A percentile compares a stretch with the other conserved stretches of the same genome.
phyloP scores from a whole-genome alignment of 2,113 vertebrate genomes.

The Gopherus flavomarginatus region DNA sequence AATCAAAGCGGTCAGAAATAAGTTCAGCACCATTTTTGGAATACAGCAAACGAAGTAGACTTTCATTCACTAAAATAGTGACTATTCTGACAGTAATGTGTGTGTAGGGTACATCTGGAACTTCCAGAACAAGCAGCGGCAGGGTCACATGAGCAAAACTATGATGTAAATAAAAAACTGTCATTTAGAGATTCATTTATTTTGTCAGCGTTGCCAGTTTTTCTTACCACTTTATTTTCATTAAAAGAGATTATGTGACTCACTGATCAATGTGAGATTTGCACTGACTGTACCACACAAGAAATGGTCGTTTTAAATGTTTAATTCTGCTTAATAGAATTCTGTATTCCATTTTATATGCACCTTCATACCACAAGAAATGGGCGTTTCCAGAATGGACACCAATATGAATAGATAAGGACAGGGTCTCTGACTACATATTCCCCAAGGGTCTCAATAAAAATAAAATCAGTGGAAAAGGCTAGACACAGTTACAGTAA shows the following conservation, averaged over 20 bases:
- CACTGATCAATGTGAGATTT: not conserved
- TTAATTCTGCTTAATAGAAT: not conserved
- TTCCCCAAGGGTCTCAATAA: not conserved
- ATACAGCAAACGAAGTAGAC: not conserved
- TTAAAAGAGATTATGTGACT: not conserved
- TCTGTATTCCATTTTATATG: not conserved
- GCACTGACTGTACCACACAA: not conserved
- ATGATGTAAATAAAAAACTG: not conserved
- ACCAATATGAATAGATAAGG: not conserved
- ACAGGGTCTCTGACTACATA: not conserved
- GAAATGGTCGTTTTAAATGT: not conserved
- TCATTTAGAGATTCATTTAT: not conserved
- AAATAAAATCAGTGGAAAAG: not conserved
- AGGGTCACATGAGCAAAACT: not conserved
- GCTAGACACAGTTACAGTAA: not conserved
- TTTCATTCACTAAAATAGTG: not conserved
- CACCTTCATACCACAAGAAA: not conserved
- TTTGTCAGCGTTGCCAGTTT: not conserved
- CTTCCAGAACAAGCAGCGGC: not conserved
- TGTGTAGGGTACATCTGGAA: not conserved
- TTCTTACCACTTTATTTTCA: not conserved
- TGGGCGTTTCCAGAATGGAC: not conserved
- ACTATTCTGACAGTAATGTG: not conserved
- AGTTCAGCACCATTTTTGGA: not conserved
- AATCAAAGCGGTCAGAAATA: not conserved